Percentiles rank a stretch among this genome's conserved stretches.
These are phyloP conservation scores for Agapostemon virescens DNA, from an alignment of 2,888 invertebrate species.

Conservation along the genomic window DNA sequence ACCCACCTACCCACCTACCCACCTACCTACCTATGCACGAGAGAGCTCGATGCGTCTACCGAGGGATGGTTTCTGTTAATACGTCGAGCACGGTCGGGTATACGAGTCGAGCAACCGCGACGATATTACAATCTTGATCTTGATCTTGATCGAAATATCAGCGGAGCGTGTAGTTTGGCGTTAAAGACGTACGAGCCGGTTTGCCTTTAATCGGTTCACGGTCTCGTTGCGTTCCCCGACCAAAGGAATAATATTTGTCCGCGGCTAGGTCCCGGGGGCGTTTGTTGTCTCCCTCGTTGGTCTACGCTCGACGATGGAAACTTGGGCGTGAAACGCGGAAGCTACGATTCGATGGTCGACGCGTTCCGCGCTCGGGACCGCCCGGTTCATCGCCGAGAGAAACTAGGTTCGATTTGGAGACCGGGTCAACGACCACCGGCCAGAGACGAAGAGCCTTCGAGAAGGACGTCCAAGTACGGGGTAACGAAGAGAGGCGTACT, in stretches of 20 bases:
- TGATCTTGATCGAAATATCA: constrained; percentile 12
- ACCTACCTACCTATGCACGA: background rate
- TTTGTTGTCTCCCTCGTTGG: background rate
- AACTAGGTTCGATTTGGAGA: too few species aligned
- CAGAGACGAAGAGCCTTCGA: too few species aligned
- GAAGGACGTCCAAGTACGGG: too few species aligned
- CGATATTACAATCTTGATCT: constrained; percentile 12
- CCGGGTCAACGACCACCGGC: too few species aligned
- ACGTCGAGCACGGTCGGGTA: background rate
- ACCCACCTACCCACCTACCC: background rate
- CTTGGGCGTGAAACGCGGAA: background rate
- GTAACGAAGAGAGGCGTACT: too few species aligned
- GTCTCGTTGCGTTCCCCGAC: background rate
- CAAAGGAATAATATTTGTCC: background rate
- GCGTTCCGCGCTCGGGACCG: background rate
- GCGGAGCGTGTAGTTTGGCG: background rate
- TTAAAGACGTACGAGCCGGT: background rate
- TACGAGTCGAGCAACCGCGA: constrained; percentile 4
- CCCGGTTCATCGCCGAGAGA: background rate
- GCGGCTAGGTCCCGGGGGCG: background rate
- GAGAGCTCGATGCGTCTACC: background rate
- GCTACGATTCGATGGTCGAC: background rate
- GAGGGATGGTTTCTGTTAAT: background rate
- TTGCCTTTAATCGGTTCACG: constrained; percentile 8
- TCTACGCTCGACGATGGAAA: background rate